Conservation (phyloP, 2,113 vertebrate genomes). For the Mormyrus lacerda region DNA sequence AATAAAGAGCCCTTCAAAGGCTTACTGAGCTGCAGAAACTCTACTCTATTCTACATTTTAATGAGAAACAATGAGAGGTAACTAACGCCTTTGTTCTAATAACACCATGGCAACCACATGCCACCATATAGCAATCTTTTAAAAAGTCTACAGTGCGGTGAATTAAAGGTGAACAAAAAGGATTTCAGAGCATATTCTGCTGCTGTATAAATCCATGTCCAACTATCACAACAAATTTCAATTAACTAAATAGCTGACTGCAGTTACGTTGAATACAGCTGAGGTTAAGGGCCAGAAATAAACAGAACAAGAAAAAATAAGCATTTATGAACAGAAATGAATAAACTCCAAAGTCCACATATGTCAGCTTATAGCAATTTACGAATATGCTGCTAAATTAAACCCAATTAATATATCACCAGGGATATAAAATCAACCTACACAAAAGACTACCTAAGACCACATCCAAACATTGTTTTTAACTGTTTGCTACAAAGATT, state of each 20-base stretch:
- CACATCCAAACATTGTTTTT: background rate
- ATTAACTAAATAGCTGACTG: background rate
- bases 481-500: background rate
- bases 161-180: conserved; percentile 11
- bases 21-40: background rate
- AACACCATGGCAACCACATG: conserved; percentile 26
- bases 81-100: conserved; percentile 13
- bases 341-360: background rate
- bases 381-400: background rate
- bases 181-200: background rate
- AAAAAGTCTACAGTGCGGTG: background rate
- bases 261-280: background rate
- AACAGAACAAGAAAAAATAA: background rate
- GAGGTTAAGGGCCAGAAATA: background rate
- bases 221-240: background rate
- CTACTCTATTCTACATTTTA: conserved; percentile 16
- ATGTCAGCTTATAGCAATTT: background rate
- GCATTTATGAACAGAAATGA: background rate
- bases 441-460: background rate
- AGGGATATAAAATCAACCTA: background rate
- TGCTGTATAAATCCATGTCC: background rate
- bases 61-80: conserved; percentile 16
- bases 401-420: background rate
- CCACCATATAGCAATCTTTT: conserved; percentile 15
- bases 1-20: conserved; percentile 13